These are phyloP conservation scores for Trichopoda pennipes DNA, from an alignment of 2,888 invertebrate species.

Conservation along the genomic window DNA sequence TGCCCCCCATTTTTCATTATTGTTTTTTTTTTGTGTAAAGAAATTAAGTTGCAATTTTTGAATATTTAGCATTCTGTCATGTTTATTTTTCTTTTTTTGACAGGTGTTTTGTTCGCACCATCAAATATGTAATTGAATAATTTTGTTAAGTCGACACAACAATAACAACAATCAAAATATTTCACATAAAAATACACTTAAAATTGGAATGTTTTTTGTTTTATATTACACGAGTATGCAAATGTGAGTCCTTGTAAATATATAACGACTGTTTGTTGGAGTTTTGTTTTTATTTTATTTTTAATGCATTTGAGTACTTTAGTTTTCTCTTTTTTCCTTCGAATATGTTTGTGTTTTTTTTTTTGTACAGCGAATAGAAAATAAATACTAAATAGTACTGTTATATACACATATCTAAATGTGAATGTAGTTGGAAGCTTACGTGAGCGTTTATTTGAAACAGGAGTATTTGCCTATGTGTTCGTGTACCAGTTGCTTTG, in stretches of 20 bases:
- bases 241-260: slow-evolving; percentile 33
- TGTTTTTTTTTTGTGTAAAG: background rate
- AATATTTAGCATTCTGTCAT: background rate
- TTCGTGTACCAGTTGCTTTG: background rate
- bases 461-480: background rate
- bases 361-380: slow-evolving; percentile 16
- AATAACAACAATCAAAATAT: slow-evolving; percentile 5
- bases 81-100: slow-evolving; percentile 10
- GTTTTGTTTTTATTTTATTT: background rate
- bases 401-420: slow-evolving; percentile 40
- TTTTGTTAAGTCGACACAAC: slow-evolving; percentile 45
- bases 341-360: background rate
- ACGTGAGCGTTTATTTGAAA: background rate
- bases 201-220: too few relatives aligned
- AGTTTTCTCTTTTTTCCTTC: background rate
- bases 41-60: slow-evolving; percentile 5
- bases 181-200: background rate
- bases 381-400: slow-evolving; percentile 56
- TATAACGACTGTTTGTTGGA: slow-evolving; percentile 21
- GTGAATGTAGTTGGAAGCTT: slow-evolving; percentile 1
- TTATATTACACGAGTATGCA: slow-evolving; percentile 11
- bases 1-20: background rate
- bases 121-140: slow-evolving; percentile 61
- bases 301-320: slow-evolving; percentile 20
- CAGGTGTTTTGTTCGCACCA: slow-evolving; percentile 41